Percentiles rank a stretch among this genome's conserved stretches.
These are phyloP conservation scores for Hippopotamyrus pictus DNA, from an alignment of 2,797 vertebrate genomes.

Conservation along the genomic window DNA sequence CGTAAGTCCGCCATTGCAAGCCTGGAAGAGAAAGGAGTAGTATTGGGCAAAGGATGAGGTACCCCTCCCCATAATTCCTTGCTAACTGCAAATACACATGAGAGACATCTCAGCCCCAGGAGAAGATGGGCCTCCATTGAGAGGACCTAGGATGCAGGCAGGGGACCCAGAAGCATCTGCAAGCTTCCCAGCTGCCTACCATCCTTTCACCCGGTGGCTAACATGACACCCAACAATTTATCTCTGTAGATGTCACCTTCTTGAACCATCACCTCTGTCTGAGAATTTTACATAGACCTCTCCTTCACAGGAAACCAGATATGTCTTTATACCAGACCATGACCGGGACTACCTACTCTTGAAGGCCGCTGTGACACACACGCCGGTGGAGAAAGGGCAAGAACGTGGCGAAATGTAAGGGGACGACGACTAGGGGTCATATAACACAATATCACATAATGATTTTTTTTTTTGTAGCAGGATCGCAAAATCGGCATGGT, in stretches of 20 bases:
- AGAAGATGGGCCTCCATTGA: background rate
- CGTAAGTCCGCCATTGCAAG: background rate
- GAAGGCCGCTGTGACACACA: slow-evolving; percentile 55
- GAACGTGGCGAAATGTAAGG: slow-evolving; percentile 43
- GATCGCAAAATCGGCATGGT: too few species aligned
- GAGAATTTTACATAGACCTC: background rate
- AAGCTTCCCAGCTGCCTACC: background rate
- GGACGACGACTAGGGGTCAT: background rate
- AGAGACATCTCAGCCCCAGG: background rate
- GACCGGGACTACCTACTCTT: slow-evolving; percentile 68
- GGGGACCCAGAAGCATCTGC: background rate
- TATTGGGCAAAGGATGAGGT: background rate
- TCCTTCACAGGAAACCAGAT: slow-evolving; percentile 62
- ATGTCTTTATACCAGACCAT: slow-evolving; percentile 69
- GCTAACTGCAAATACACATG: background rate
- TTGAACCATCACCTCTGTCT: background rate
- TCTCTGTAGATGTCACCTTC: background rate
- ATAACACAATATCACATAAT: background rate
- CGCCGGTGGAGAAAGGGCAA: slow-evolving; percentile 38
- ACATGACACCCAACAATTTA: background rate
- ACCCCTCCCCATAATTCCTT: background rate
- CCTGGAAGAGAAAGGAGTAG: background rate
- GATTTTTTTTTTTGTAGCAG: background rate
- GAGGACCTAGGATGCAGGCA: background rate
- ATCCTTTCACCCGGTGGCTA: background rate